Base-by-base conservation (phyloP, 1,140 invertebrate genomes). In the Cotesia chilonis region DNA sequence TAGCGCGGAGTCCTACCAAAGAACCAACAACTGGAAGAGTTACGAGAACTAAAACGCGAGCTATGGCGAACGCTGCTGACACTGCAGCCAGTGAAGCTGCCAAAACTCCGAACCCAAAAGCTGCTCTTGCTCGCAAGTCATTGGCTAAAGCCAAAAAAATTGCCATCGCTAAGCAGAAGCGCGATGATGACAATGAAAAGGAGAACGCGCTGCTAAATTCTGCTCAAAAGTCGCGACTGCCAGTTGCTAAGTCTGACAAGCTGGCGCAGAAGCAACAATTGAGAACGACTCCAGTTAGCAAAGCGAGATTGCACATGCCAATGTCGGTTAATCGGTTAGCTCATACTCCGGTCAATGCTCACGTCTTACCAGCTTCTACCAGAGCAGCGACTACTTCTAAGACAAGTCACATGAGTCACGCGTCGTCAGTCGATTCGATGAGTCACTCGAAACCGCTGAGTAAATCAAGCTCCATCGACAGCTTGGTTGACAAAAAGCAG, bases 41-140 rank as follows among this genome's bases (percentile, higher is more conserved):
- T 9, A 88, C 87, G 0, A 83, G 87, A 75, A 87, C 86, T 0
- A 88, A 88, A 73, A 87, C 85, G 17, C 79, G 81, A 0, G 85
- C 84, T 17, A 72, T 82, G 71, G 78, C 79, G 37, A 81, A 76
- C 65, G 79, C 80, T 63, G 70, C 55, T 47, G 60, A 12, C 4
- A 70, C 76, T 4, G 69, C 69, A 0, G 68, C 55, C 28, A 28
- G 28, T 1, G 3, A 28, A 76, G 10, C 41, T 47, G 2, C 6
- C 5, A 75, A 20, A 36, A n/a, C 12, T 0, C 61, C 6, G 36
- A 76, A 52, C 52, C 52, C 79, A 35, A 17, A 17, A 17, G 63
- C 75, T 6, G 81, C 82, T 35, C 79, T 82, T 76, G 83, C 82
- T 4, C 71, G 83, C 3, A 85, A 85, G 57, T 85, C 84, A 4